phyloP scores from a whole-genome alignment of 2,113 vertebrate species.

The Zootoca vivipara region DNA sequence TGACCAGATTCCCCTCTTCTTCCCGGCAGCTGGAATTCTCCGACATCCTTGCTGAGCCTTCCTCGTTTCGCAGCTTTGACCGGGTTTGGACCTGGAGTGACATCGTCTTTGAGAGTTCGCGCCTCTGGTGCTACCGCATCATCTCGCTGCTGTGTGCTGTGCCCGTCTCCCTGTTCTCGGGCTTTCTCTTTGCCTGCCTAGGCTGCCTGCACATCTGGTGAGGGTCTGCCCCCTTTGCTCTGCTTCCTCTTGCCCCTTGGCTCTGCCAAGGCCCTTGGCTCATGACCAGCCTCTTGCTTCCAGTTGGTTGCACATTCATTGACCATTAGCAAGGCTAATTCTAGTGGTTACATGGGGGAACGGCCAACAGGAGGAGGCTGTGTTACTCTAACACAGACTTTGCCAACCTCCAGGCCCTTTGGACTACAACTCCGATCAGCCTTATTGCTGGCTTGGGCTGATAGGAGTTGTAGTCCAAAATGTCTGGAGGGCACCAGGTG shows the following conservation, averaged over 20 bases:
- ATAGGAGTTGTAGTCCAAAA: no score
- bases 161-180: constrained; percentile 77
- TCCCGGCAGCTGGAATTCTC: constrained; percentile 77
- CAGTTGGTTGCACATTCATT: no score
- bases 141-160: constrained; percentile 77
- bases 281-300: neutral
- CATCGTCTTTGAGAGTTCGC: constrained; percentile 73
- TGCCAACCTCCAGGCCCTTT: no score
- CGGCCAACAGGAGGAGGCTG: neutral
- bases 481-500: no score
- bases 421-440: no score
- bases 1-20: neutral
- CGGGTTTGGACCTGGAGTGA: constrained; percentile 79
- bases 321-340: neutral
- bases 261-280: neutral
- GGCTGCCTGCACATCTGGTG: constrained; percentile 84
- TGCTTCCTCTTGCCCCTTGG: neutral
- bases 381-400: no score
- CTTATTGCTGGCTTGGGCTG: no score
- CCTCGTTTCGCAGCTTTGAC: constrained; percentile 71
- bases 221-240: neutral
- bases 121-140: constrained; percentile 78
- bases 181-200: constrained; percentile 75
- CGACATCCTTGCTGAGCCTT: constrained; percentile 77
- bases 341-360: neutral